Evolutionary conservation across 2,888 invertebrate genomes (phyloP).

Genomic region (Nysson spinosus): DNA sequence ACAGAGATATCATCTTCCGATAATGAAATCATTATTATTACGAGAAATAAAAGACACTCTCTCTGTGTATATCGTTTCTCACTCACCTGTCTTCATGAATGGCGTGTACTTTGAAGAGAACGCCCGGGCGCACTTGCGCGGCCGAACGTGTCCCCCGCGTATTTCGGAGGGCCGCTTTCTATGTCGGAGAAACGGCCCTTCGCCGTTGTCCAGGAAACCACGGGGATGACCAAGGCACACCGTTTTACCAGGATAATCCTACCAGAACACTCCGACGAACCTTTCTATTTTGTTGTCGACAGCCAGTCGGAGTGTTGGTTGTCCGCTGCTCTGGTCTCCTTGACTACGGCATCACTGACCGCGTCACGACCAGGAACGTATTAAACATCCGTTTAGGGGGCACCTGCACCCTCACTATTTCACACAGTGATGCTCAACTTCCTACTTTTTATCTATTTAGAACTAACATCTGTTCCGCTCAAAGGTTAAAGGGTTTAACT

Average conservation of each 20-base stretch:
- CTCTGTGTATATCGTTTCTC: conserved; percentile 34
- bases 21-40: too few relatives aligned
- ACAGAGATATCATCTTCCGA: too few relatives aligned
- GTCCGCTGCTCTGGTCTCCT: conserved; percentile 76
- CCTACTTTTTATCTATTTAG: too few relatives aligned
- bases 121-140: conserved; percentile 63
- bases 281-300: conserved; percentile 66
- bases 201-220: conserved; percentile 71
- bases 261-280: conserved; percentile 60
- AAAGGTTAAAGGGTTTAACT: too few relatives aligned
- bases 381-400: background rate
- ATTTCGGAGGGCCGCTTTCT: conserved; percentile 33
- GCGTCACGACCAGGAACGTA: conserved; percentile 59
- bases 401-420: background rate
- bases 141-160: conserved; percentile 59
- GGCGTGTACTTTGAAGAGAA: conserved; percentile 64
- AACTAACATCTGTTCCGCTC: too few relatives aligned
- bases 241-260: conserved; percentile 55
- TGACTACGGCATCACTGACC: conserved; percentile 77
- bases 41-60: too few relatives aligned
- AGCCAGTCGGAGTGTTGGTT: conserved; percentile 71
- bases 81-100: conserved; percentile 75
- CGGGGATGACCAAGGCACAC: conserved; percentile 48
- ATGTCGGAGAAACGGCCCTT: conserved; percentile 34
- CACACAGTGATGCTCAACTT: too few relatives aligned